These are phyloP conservation scores for Hormaphis cornu DNA, from an alignment of 1,140 invertebrate genomes.

Conservation along the genomic window DNA sequence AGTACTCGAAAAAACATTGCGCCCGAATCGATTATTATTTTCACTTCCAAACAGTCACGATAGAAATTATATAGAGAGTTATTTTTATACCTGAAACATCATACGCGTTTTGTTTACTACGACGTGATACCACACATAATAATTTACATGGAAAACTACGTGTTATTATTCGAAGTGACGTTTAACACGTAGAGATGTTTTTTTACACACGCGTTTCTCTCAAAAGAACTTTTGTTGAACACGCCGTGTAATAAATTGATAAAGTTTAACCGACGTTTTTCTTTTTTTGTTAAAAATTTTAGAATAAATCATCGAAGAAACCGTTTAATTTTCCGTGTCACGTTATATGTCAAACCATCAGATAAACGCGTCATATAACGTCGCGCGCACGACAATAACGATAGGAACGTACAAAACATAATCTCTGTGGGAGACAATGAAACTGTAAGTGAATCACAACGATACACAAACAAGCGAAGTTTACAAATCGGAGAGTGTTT, in stretches of 20 bases:
- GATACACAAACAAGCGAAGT: neutral
- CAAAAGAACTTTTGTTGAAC: neutral
- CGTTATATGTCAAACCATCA: constrained; percentile 6
- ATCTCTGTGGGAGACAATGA: neutral
- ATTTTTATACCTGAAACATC: too few relatives aligned
- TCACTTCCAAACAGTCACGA: too few relatives aligned
- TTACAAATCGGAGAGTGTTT: neutral
- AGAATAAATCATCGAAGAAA: neutral
- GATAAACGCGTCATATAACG: neutral
- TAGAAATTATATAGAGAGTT: too few relatives aligned
- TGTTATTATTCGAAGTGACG: too few relatives aligned
- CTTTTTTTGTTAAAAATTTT: neutral
- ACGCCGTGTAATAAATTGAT: neutral
- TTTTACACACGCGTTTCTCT: too few relatives aligned
- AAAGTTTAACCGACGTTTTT: neutral
- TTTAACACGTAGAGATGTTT: too few relatives aligned
- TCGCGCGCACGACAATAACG: neutral
- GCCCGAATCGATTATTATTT: too few relatives aligned
- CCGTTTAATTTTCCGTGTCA: neutral
- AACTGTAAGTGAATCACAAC: neutral
- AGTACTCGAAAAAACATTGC: too few relatives aligned
- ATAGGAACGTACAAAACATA: neutral
- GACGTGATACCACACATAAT: too few relatives aligned
- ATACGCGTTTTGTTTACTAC: too few relatives aligned
- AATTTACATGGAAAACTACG: too few relatives aligned